These are phyloP conservation scores for Colius striatus DNA, from an alignment of 2,113 vertebrate genomes.

Conservation along the genomic window DNA sequence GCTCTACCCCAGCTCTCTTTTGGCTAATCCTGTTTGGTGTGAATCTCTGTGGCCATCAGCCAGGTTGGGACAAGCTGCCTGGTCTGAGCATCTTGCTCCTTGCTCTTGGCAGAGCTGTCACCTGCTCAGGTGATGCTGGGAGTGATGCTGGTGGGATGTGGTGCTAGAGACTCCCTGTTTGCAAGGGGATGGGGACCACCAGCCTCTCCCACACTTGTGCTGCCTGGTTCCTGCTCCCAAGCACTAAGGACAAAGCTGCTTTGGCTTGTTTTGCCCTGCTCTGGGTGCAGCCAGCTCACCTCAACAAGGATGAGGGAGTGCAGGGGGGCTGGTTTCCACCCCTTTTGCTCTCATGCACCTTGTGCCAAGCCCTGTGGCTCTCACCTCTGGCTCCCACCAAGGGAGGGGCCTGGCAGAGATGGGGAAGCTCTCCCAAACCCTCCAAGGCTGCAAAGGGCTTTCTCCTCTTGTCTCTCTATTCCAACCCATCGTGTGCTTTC, in stretches of 20 bases:
- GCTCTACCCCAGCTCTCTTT: not conserved
- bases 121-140: accelerated
- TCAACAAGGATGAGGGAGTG: accelerated
- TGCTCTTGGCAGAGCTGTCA: not conserved
- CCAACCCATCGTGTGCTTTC: accelerated
- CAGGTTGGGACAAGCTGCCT: not conserved
- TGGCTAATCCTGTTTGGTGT: accelerated
- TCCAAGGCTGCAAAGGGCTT: accelerated
- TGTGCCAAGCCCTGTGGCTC: accelerated
- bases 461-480: accelerated
- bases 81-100: not conserved
- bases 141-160: accelerated
- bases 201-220: accelerated
- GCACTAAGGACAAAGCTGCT: no score
- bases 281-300: not conserved
- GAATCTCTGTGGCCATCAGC: accelerated
- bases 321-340: not conserved
- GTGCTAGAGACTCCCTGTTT: accelerated
- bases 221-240: accelerated
- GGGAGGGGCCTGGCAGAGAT: accelerated
- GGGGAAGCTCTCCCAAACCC: not conserved
- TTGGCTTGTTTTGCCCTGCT: not conserved
- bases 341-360: accelerated
- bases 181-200: no score
- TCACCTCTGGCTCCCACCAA: accelerated